phyloP scores from a whole-genome alignment of 2,113 vertebrate species.

The Rhinopithecus roxellana region DNA sequence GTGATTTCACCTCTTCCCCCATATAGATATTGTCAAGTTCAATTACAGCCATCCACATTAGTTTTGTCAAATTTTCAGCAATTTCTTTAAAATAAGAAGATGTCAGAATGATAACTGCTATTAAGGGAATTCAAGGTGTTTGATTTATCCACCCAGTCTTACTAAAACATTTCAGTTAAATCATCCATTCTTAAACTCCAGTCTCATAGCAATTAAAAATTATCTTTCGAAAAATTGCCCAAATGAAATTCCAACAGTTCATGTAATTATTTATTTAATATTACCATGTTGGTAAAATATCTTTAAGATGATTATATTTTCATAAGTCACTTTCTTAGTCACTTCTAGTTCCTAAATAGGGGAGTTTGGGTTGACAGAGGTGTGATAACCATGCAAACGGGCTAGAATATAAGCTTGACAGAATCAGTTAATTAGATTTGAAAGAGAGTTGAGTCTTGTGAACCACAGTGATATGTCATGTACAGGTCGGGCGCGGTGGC shows the following conservation, averaged over 20 bases:
- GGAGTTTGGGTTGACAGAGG: background rate
- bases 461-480: background rate
- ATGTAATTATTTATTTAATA: background rate
- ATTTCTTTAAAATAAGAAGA: conserved; percentile 73
- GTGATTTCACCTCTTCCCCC: conserved; percentile 70
- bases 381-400: background rate
- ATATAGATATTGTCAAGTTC: conserved; percentile 68
- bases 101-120: conserved; percentile 53
- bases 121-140: conserved; percentile 42
- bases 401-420: background rate
- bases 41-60: conserved; percentile 57
- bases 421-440: conserved; percentile 12
- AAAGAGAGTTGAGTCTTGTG: background rate
- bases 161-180: background rate
- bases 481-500: too few species aligned
- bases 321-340: background rate
- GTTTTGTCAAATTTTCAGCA: conserved; percentile 70
- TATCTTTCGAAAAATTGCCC: background rate
- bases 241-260: background rate
- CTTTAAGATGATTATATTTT: background rate
- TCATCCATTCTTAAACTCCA: background rate
- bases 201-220: background rate
- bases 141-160: conserved; percentile 39
- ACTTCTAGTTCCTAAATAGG: background rate
- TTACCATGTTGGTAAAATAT: background rate